Conservation (phyloP, 2,797 vertebrate genomes). For the Arctocebus calabarensis region DNA sequence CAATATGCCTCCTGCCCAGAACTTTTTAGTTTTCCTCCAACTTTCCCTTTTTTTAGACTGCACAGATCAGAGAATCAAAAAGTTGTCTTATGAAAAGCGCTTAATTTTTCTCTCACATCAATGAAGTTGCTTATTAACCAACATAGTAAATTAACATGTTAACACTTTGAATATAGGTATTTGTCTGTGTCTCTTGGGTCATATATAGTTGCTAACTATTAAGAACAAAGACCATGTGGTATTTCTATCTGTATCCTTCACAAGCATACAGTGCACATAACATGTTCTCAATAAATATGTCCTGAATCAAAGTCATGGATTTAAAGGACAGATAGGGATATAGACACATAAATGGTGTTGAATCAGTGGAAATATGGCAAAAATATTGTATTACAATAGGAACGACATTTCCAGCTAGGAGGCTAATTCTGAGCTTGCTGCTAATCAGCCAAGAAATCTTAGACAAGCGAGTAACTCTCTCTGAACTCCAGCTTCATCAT, state of each 20-base stretch:
- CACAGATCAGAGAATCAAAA: not conserved
- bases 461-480: not conserved
- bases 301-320: not conserved
- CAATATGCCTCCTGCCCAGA: not conserved
- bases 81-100: not conserved
- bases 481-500: not conserved
- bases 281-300: not conserved
- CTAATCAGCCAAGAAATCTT: not conserved
- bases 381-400: not conserved
- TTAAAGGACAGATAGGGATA: not conserved
- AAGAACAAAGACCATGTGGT: not conserved
- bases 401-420: not conserved
- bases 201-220: not conserved
- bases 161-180: not conserved
- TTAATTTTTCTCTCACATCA: not conserved
- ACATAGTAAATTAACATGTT: not conserved
- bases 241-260: not conserved
- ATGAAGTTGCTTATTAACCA: not conserved
- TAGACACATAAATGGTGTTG: not conserved
- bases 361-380: not conserved
- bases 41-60: not conserved
- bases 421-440: not conserved
- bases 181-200: not conserved
- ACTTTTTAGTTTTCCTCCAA: not conserved
- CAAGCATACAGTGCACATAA: not conserved